Evolutionary conservation across 2,113 vertebrate genomes (phyloP), one percentile per base, ranked within the genome.

Genomic region (Rafetus swinhoei): DNA sequence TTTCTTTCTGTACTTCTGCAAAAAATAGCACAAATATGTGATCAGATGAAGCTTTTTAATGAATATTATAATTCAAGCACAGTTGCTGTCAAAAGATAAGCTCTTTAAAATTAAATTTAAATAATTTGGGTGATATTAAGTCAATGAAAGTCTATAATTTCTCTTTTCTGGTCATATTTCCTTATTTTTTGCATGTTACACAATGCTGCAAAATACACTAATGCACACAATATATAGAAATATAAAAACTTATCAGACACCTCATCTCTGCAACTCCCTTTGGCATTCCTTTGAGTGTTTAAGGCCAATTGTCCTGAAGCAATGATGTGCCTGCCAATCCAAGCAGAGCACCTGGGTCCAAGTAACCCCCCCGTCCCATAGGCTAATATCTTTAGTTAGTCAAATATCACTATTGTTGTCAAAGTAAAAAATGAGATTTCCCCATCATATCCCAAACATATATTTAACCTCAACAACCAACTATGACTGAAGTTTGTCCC

Each of bases 301-400:
- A 1, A 87, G 80, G 79, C 93, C 87, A 92, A 56, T n/a, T 92
- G 93, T 57, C 35, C 87, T 29, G 7, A 13, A 79, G 56, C 35
- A 90, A 45, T n/a, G 8, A 22, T 3, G 3, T 32, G 13, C 27
- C 80, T 82, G 89, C 62, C 62, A 92, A 9, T 59, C 81, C 86
- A 55, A 29, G 9, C 72, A 60, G 21, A 35, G 79, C 59, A n/a
- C 15, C 7, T 3, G 4, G 82, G 32, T 53, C 25, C 35, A 87
- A 10, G 16, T 2, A 5, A 82, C 4, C 6, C 50, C 89, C 92
- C 94, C 45, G 5, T 45, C 45, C n/a, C 19, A 62, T 90, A 84
- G 55, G 24, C 25, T 81, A 88, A 32, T 18, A 85, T 54, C 92
- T 69, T 57, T 87, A 84, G 82, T 89, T 85, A 86, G 14, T 65